Percentiles rank a stretch among this genome's conserved stretches.
Conservation (phyloP, 2,113 vertebrate species). For the Thymallus thymallus region DNA sequence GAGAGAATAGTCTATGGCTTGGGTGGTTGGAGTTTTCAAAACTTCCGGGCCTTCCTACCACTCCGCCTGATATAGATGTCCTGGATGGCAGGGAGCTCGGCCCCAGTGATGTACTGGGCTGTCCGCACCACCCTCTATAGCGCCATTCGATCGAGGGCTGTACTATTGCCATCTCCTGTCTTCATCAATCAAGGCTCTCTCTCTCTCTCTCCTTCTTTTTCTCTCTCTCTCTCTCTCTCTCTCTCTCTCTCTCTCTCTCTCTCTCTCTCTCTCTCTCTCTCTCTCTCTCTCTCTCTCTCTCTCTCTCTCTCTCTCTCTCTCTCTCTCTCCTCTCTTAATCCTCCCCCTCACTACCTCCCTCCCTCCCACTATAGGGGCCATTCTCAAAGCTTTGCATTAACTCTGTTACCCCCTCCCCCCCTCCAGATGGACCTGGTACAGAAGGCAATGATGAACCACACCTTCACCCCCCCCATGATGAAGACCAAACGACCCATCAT, state of each 20-base stretch:
- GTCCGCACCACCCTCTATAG: too few relatives aligned
- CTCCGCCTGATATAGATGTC: too few relatives aligned
- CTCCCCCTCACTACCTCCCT: conserved; percentile 1
- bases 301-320: too few relatives aligned
- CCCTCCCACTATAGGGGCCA: not conserved
- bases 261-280: conserved; percentile 2
- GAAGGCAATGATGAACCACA: conserved; percentile 84
- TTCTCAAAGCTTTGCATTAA: not conserved
- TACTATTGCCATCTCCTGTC: conserved; percentile 18
- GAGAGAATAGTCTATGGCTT: too few relatives aligned
- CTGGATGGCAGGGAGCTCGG: too few relatives aligned
- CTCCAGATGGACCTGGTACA: conserved; percentile 86
- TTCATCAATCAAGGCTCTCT: conserved; percentile 45
- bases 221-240: conserved; percentile 30
- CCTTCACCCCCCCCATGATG: conserved; percentile 79
- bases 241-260: not conserved
- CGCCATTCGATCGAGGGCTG: too few relatives aligned
- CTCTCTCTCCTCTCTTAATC: too few relatives aligned
- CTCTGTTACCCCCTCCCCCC: conserved; percentile 26
- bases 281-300: conserved; percentile 40
- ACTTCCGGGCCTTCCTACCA: too few relatives aligned
- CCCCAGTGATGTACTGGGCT: too few relatives aligned
- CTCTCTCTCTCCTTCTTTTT: too few relatives aligned
- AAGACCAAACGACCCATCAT: conserved; percentile 84
- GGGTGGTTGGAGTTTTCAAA: too few relatives aligned